These are phyloP conservation scores for Neodon shergylaensis DNA, from an alignment of 2,113 vertebrate genomes.

Conservation along the genomic window DNA sequence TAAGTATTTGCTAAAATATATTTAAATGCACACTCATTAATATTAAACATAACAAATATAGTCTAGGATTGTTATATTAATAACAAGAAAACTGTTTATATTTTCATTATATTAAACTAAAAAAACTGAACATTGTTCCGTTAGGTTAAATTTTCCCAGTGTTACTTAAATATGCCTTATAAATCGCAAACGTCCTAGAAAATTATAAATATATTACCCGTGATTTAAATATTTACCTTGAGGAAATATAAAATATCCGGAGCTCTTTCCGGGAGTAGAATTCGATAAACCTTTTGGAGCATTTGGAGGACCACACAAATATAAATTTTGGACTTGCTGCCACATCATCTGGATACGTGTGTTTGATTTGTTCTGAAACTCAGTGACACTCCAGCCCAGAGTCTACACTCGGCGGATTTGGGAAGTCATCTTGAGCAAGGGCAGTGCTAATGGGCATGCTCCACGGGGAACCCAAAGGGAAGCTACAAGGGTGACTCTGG, in stretches of 20 bases:
- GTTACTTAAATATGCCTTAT: not conserved
- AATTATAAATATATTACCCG: not conserved
- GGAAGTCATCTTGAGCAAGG: slow-evolving; percentile 24
- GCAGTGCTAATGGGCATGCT: not conserved
- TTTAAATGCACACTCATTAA: slow-evolving; percentile 10
- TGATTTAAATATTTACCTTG: slow-evolving; percentile 54
- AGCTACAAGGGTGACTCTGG: not conserved
- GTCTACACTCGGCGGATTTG: not conserved
- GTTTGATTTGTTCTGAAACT: slow-evolving; percentile 42
- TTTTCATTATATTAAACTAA: slow-evolving; percentile 43
- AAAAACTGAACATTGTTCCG: not conserved
- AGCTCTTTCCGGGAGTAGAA: slow-evolving; percentile 37
- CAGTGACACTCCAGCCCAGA: not conserved
- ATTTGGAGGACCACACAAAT: slow-evolving; percentile 32
- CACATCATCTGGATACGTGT: slow-evolving; percentile 55
- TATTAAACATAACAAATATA: not conserved
- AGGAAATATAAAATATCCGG: slow-evolving; percentile 15
- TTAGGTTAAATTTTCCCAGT: slow-evolving; percentile 1
- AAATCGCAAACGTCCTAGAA: slow-evolving; percentile 25
- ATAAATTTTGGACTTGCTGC: slow-evolving; percentile 38
- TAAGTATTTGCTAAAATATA: slow-evolving; percentile 22
- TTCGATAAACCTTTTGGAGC: slow-evolving; percentile 23
- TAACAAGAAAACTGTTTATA: slow-evolving; percentile 21
- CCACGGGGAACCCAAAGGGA: not conserved
- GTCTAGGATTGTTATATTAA: slow-evolving; percentile 33